Evolutionary conservation across 2,113 vertebrate species (phyloP), one percentile per base, ranked within the genome.

Genomic region (Smithornis capensis): DNA sequence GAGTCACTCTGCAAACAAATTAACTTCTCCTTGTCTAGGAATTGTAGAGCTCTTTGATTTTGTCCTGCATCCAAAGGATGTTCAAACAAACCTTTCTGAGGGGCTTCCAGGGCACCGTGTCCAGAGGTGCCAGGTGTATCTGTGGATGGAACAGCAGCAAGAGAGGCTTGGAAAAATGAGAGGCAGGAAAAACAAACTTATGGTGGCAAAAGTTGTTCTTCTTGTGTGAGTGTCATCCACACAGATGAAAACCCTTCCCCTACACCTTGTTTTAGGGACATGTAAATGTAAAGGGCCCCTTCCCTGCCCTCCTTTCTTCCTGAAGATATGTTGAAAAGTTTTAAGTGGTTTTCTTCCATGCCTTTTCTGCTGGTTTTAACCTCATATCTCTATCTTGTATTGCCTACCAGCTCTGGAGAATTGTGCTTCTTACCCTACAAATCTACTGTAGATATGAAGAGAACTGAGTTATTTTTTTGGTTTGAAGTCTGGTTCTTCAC

Each of bases 1-100:
- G 68, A 92, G 35, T 70, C 78, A 88, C 74, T 96, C 71, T 92
- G 76, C 67, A 94, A 91, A 90, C 85, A 91, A 70, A 90, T 83
- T 80, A 40, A 80, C 87, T 90, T 88, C 22, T 86, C 15, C 33
- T 80, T 88, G 77, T 59, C 75, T 80, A 49, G 59, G 63, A 86
- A 86, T 22, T 12, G 19, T 28, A n/a, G 37, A 65, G 37, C 18
- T 14, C 38, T 74, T 29, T 75, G 18, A 28, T 69, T 73, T 45
- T 76, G 70, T 89, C 40, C 44, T 84, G 52, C 33, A n/a, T 76
- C 14, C 52, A 45, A 57, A 79, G 31, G 81, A 60, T 70, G n/a
- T 57, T 42, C 42, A 79, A 75, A 22, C 57, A 62, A 59, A 42
- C 11, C 69, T 68, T 33, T 45, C 7, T 35, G 70, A 63, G 45